Evolutionary conservation across 2,888 invertebrate genomes (phyloP).

Genomic region (Ernsta delagoae): DNA sequence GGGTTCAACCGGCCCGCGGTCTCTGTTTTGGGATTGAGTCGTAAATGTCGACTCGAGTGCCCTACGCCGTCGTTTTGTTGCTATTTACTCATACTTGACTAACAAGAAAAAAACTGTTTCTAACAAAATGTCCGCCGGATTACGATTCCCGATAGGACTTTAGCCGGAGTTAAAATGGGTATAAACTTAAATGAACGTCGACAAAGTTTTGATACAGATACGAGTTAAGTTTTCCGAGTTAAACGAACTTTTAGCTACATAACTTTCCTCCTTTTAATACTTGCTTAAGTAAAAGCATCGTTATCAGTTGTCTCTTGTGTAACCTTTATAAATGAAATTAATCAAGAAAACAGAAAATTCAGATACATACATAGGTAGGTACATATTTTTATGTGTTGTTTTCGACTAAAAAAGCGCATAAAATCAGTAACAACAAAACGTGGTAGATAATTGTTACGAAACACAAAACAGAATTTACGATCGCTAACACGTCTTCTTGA

Average conservation of each 20-base stretch:
- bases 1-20: conserved; percentile 66
- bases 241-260: conserved; percentile 38
- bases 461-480: conserved; percentile 72
- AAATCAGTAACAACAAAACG: conserved; percentile 58
- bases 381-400: background rate
- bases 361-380: no score
- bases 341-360: background rate
- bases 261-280: conserved; percentile 32
- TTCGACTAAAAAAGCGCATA: conserved; percentile 46
- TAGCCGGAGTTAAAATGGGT: conserved; percentile 54
- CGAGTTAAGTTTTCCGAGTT: conserved; percentile 62
- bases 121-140: conserved; percentile 60
- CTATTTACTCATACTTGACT: conserved; percentile 69
- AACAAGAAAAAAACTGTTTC: conserved; percentile 49
- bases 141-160: conserved; percentile 58
- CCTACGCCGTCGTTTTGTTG: conserved; percentile 70
- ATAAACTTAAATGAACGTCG: conserved; percentile 63
- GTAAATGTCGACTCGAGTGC: conserved; percentile 81
- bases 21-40: conserved; percentile 80
- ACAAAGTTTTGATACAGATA: conserved; percentile 54
- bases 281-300: conserved; percentile 19
- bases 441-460: conserved; percentile 61
- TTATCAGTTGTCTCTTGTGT: conserved; percentile 10
- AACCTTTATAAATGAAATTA: background rate
- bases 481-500: conserved; percentile 53